These are phyloP conservation scores for Typhlichthys eigenmanni DNA, from an alignment of 2,797 vertebrate genomes.

Conservation along the genomic window DNA sequence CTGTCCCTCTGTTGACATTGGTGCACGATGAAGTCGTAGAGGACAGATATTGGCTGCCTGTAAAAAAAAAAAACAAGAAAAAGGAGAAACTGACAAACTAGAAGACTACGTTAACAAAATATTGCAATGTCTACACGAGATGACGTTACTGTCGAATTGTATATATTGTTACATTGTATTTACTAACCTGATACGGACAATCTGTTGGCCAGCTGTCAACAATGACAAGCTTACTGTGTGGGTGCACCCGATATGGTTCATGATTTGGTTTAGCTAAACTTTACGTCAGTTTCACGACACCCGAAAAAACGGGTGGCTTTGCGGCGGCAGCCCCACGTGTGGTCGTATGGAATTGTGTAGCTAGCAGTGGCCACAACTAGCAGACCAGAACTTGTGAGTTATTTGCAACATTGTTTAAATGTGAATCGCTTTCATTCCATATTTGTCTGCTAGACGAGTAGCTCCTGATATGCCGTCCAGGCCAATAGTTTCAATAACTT, in stretches of 20 bases:
- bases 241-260: not conserved
- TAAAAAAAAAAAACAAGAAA: too few relatives aligned
- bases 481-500: not conserved
- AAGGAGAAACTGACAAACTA: too few relatives aligned
- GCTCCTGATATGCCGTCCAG: too few relatives aligned
- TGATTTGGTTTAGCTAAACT: too few relatives aligned
- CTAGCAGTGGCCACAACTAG: not conserved
- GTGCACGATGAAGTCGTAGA: not conserved
- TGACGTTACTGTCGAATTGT: too few relatives aligned
- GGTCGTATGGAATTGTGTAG: constrained; percentile 31
- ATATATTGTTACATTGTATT: too few relatives aligned
- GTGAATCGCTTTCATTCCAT: not conserved
- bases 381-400: constrained; percentile 18
- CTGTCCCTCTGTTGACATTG: constrained; percentile 42
- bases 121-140: too few relatives aligned
- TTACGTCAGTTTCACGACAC: constrained; percentile 45
- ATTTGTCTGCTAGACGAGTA: not conserved
- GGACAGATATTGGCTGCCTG: too few relatives aligned
- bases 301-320: constrained; percentile 23
- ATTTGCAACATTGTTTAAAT: not conserved
- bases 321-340: constrained; percentile 62
- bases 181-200: too few relatives aligned
- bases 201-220: too few relatives aligned
- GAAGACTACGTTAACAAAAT: too few relatives aligned
- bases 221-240: too few relatives aligned